Percentiles rank a stretch among this genome's conserved stretches.
phyloP scores from a whole-genome alignment of 2,113 vertebrate genomes.

The Chionomys nivalis region DNA sequence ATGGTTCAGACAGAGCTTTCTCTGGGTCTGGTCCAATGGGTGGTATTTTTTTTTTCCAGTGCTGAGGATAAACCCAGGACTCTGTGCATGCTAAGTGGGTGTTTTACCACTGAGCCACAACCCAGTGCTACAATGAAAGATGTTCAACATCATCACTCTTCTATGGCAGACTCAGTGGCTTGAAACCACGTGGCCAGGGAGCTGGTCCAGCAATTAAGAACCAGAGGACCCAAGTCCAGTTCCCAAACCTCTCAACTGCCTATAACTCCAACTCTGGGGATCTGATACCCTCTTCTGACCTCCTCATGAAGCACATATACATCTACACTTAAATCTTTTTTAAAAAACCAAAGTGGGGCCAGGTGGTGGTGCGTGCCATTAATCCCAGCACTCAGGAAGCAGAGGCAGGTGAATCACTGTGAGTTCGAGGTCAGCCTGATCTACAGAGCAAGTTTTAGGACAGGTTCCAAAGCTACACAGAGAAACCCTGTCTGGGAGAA shows the following conservation, averaged over 20 bases:
- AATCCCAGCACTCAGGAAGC: too few species aligned
- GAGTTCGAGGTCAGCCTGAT: too few species aligned
- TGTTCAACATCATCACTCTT: background rate
- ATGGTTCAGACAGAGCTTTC: background rate
- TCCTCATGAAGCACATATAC: background rate
- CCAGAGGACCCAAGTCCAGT: background rate
- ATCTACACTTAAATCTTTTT: background rate
- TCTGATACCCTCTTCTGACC: background rate
- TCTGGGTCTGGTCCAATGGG: background rate
- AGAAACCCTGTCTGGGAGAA: too few species aligned
- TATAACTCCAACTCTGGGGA: background rate
- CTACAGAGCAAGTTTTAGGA: too few species aligned
- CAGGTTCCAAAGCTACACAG: too few species aligned
- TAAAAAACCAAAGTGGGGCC: too few species aligned
- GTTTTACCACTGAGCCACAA: background rate
- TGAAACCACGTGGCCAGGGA: background rate
- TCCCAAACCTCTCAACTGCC: background rate
- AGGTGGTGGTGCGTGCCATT: too few species aligned
- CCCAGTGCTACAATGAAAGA: background rate
- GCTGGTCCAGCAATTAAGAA: background rate
- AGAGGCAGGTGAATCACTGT: too few species aligned
- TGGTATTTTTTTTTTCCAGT: background rate
- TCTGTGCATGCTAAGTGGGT: too few species aligned
- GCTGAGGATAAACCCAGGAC: background rate
- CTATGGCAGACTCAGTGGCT: background rate